Base-by-base conservation (phyloP, 2,888 invertebrate species). In the Monoplex corrugatus region DNA sequence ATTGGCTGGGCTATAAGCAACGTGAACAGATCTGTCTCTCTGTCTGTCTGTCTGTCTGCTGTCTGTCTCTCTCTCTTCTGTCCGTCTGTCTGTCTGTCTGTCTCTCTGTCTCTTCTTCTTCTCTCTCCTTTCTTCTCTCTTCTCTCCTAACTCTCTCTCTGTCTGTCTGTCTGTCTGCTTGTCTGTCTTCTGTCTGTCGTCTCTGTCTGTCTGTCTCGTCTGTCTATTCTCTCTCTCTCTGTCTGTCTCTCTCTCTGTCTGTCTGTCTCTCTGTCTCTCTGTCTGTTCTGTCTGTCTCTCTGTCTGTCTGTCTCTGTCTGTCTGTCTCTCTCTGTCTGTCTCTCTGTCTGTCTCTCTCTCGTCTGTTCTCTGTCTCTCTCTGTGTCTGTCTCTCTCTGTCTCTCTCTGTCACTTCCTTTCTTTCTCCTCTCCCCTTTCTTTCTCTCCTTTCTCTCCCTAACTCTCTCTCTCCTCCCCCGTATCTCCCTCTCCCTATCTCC, bases 351-450 rank as follows among this genome's bases (percentile, higher is more conserved):
- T 57, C 57, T 57, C 3, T 57, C 57, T 57, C 19, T 50, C 57
- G 16, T 28, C 28, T 28, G 35, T 38, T 75, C 75, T 75, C 75
- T 38, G 16, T 1, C 13, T 38, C 75, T 38, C 75, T 38, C 75
- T 72, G 35, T 32, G 1, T 32, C 35, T 32, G 8, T 28, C 35
- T 32, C 35, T 6, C 32, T 72, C 35, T 44, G 45, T 45, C 35
- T n/a, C n/a, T 57, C 45, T 84, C 84, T 45, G 23, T 44, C 44
- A n/a, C 84, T 44, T 23, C 32, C 35, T 84, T 32, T 84, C 84
- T 84, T 10, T 57, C 80, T 80, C 23, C 13, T 40, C 40, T 35
- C 50, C 19, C 19, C 50, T 50, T 13, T 50, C 50, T 50, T 16
- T 50, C 50, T 8, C 72, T 35, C 72, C 35, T 16, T 5, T 72